These are phyloP conservation scores for Pseudorhiza aurosa DNA, from an alignment of 30 jellyfish, hydroid and myxozoan genomes.

Conservation along the genomic window DNA sequence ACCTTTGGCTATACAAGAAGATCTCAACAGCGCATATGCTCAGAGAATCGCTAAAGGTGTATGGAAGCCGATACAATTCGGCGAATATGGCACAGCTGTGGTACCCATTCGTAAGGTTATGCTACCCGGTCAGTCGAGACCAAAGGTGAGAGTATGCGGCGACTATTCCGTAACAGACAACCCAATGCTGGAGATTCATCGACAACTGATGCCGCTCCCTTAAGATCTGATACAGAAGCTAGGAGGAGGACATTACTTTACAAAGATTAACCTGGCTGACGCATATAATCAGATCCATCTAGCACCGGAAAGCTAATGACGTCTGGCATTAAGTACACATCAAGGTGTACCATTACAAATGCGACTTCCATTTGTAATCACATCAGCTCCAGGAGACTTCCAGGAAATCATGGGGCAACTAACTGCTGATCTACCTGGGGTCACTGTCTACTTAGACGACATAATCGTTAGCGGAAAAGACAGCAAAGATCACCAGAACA, in stretches of 20 bases:
- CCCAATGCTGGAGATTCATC: slow-evolving; percentile 35
- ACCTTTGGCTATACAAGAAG: too few relatives aligned
- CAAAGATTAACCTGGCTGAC: slow-evolving; percentile 56
- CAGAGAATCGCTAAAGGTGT: too few relatives aligned
- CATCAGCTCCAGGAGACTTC: slow-evolving; percentile 62
- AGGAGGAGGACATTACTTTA: slow-evolving; percentile 14
- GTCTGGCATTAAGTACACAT: slow-evolving; percentile 66
- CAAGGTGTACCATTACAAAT: slow-evolving; percentile 42
- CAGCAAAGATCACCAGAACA: slow-evolving; percentile 34
- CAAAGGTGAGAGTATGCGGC: slow-evolving; percentile 49
- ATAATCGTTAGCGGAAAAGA: slow-evolving; percentile 26
- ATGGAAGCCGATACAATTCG: too few relatives aligned
- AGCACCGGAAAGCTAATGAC: slow-evolving; percentile 21
- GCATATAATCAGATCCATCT: slow-evolving; percentile 69
- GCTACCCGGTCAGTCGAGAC: too few relatives aligned
- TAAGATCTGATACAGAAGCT: not conserved
- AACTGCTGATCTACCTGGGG: slow-evolving; percentile 4
- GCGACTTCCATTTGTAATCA: slow-evolving; percentile 56
- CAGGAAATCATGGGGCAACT: slow-evolving; percentile 43
- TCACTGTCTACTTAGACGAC: slow-evolving; percentile 42
- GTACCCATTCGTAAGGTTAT: too few relatives aligned
- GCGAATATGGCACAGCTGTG: too few relatives aligned
- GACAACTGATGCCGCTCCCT: not conserved
- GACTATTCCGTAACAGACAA: slow-evolving; percentile 53
- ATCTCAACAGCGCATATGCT: too few relatives aligned